Percentiles rank a stretch among this genome's conserved stretches.
These are phyloP conservation scores for Myotis findleyi DNA, from an alignment of 2,797 vertebrate species.

Conservation along the genomic window DNA sequence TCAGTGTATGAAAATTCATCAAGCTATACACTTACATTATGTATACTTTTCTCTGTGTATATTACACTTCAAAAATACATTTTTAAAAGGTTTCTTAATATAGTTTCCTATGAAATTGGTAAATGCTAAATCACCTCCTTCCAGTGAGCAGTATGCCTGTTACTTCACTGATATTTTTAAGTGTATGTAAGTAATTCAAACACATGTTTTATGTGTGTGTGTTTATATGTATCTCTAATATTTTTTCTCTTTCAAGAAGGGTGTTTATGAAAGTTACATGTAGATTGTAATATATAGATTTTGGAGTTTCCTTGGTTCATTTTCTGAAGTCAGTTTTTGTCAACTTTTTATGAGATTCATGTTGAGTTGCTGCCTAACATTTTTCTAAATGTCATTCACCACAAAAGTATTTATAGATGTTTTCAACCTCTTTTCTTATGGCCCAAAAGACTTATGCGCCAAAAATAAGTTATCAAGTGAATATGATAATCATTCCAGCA, in stretches of 20 bases:
- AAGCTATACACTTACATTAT: neutral
- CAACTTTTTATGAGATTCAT: neutral
- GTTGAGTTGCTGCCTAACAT: neutral
- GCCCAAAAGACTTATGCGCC: neutral
- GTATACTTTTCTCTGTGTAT: neutral
- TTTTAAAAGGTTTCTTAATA: neutral
- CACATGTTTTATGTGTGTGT: neutral
- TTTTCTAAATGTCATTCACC: conserved; percentile 47
- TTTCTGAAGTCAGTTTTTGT: conserved; percentile 20
- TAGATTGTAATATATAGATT: neutral
- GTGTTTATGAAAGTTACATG: neutral
- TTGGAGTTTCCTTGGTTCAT: neutral
- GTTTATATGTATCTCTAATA: neutral
- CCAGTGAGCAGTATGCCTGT: neutral
- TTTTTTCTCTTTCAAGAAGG: neutral
- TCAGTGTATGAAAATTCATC: conserved; percentile 26
- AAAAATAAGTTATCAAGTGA: conserved; percentile 25
- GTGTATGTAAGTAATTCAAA: neutral
- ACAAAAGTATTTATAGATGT: conserved; percentile 47
- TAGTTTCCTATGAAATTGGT: neutral
- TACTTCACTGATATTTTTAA: conserved; percentile 12
- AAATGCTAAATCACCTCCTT: neutral
- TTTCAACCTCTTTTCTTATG: neutral
- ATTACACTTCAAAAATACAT: neutral
- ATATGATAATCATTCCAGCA: conserved; percentile 1